Conservation (phyloP, 30 jellyfish, hydroid and myxozoan species). For the Aurelia aurita region DNA sequence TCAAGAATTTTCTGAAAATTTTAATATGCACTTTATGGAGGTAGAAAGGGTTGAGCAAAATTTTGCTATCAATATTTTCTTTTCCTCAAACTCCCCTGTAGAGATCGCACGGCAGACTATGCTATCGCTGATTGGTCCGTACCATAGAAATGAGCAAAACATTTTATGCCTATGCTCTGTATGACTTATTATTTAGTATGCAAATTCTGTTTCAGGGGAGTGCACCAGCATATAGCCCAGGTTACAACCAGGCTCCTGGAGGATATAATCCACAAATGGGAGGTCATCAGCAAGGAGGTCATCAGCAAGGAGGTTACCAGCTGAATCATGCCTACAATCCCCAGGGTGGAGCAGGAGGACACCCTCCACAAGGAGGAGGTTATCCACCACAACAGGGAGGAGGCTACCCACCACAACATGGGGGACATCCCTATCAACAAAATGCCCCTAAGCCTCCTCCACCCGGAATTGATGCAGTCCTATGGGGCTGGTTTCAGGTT, state of each 20-base stretch:
- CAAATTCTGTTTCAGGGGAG: neutral
- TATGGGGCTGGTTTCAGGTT: slow-evolving; percentile 99
- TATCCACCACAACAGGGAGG: slow-evolving; percentile 57
- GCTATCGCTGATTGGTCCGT: too few species aligned
- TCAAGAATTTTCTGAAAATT: too few species aligned
- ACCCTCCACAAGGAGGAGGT: slow-evolving; percentile 72
- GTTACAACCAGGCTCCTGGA: slow-evolving; percentile 41
- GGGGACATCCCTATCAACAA: slow-evolving; percentile 37
- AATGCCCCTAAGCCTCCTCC: slow-evolving; percentile 80
- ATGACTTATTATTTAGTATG: neutral
- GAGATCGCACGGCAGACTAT: too few species aligned
- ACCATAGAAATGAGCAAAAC: too few species aligned
- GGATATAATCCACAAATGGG: slow-evolving; percentile 39
- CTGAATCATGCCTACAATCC: slow-evolving; percentile 49
- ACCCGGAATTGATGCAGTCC: slow-evolving; percentile 93
- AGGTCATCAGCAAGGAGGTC: neutral
- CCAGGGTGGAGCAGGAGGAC: slow-evolving; percentile 56
- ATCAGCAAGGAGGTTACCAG: slow-evolving; percentile 34
- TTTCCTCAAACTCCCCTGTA: too few species aligned
- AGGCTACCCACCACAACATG: slow-evolving; percentile 75
- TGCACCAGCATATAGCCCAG: slow-evolving; percentile 8
- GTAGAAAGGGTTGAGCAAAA: too few species aligned
- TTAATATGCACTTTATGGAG: too few species aligned
- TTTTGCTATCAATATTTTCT: too few species aligned
- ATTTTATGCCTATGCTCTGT: too few species aligned